Evolutionary conservation across 2,113 vertebrate genomes (phyloP), one percentile per base, ranked within the genome.

Genomic region (Pelecanoides urinatrix): DNA sequence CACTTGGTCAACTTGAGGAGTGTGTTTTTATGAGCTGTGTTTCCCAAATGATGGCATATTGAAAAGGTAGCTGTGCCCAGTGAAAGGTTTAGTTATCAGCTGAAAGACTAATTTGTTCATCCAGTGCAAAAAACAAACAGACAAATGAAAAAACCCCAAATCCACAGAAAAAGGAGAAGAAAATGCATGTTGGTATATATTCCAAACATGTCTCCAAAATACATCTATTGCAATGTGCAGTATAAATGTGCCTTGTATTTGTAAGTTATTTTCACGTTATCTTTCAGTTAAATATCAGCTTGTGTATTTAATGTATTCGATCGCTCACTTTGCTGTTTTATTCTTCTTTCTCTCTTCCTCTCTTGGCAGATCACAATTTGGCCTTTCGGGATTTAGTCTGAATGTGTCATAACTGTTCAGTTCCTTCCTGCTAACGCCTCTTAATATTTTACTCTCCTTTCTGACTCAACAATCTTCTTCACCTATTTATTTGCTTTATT

Each of bases 361-460:
- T 90, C 66, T 72, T 86, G 55, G 63, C 27, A 88, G 72, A 86
- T 70, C 74, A 75, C 32, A 88, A 22, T 47, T 78, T 42, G 42
- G 52, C 44, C 61, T 88, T 91, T 52, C 0, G 12, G 32, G 61
- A 66, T 91, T 78, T 40, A 55, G 61, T 40, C 44, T 80, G 45
- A 77, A 83, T 70, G 47, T 80, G 63, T 53, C 68, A 21, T 36
- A 95, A 73, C 22, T 66, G 70, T 44, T 74, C 65, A 71, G 26
- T 50, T 94, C 77, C 91, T 95, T 95, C 88, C 78, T 86, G 86
- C 19, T 88, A 93, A 88, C 1, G 5, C 52, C 40, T 91, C 42
- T 92, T 86, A 83, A 52, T n/a, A 77, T 86, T 89, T 80, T 80
- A 81, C 61, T 94, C 49, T 94, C 63, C 26, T 80, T 90, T 94